Evolutionary conservation across 1,140 invertebrate genomes (phyloP).

Genomic region (Drosophila pandora): DNA sequence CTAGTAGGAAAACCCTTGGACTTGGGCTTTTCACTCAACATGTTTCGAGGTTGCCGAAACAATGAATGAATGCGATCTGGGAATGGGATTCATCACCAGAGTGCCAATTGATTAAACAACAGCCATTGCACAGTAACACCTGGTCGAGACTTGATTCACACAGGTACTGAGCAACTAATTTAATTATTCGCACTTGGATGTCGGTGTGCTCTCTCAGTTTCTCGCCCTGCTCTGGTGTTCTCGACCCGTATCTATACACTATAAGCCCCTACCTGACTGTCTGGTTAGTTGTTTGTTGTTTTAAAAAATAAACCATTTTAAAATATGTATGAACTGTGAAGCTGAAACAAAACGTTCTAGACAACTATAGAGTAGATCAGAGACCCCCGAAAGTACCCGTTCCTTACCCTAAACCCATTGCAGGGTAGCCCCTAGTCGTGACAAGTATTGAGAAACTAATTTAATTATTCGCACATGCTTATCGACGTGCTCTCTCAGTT

Average conservation of each 20-base stretch:
- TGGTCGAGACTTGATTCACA: constrained; percentile 26
- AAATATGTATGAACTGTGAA: no score
- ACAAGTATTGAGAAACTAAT: constrained; percentile 43
- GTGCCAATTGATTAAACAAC: constrained; percentile 10
- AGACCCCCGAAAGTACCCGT: no score
- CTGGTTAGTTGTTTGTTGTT: constrained; percentile 3
- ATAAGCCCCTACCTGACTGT: not conserved
- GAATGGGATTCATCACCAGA: constrained; percentile 3
- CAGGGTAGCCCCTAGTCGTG: constrained; percentile 33
- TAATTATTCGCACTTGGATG: constrained; percentile 62
- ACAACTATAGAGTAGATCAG: no score
- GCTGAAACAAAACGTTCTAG: no score
- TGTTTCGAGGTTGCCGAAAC: not conserved
- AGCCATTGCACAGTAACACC: constrained; percentile 20
- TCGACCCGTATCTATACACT: constrained; percentile 11
- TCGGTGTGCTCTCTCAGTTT: constrained; percentile 5
- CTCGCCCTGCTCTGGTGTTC: constrained; percentile 1
- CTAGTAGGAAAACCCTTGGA: not conserved
- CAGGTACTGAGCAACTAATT: constrained; percentile 48
- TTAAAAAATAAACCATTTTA: no score
- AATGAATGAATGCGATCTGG: not conserved
- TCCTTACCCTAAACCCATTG: not conserved
- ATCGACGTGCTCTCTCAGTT: constrained; percentile 6
- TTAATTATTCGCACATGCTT: constrained; percentile 65
- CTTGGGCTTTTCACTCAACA: not conserved